A percentile compares a stretch with the other conserved stretches of the same genome.
phyloP scores from a whole-genome alignment of 2,888 invertebrate species.

The Cryptops parisi region DNA sequence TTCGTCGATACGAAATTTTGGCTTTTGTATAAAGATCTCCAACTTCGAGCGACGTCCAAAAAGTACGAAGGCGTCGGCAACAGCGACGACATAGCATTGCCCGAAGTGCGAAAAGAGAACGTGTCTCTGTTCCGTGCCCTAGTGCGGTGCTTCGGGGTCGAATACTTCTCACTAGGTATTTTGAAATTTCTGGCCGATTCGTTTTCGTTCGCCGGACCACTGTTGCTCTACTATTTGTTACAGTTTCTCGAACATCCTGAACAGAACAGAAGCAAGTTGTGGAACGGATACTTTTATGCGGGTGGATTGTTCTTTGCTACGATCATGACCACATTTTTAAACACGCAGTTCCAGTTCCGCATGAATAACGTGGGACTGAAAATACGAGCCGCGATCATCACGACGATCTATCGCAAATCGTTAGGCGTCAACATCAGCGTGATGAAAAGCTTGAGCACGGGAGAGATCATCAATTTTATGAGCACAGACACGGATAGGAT shows the following conservation, averaged over 20 bases:
- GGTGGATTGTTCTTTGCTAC: constrained; percentile 48
- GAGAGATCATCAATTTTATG: constrained; percentile 92
- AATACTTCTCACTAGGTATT: constrained; percentile 71
- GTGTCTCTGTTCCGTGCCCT: constrained; percentile 47
- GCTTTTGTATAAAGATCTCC: constrained; percentile 27
- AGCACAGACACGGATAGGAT: constrained; percentile 92
- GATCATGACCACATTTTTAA: constrained; percentile 58
- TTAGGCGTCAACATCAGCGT: constrained; percentile 36
- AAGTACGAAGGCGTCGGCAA: constrained; percentile 19
- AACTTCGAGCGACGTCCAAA: constrained; percentile 17
- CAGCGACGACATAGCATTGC: constrained; percentile 8
- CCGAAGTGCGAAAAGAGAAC: neutral
- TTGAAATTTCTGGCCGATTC: constrained; percentile 68
- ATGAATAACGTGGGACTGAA: constrained; percentile 71
- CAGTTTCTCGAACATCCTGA: constrained; percentile 56
- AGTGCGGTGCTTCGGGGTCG: constrained; percentile 58
- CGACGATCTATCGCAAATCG: constrained; percentile 61
- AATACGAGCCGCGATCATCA: constrained; percentile 70
- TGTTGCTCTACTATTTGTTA: constrained; percentile 69
- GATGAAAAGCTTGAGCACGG: constrained; percentile 43
- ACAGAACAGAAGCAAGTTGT: constrained; percentile 38
- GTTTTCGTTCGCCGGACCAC: constrained; percentile 73
- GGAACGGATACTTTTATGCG: constrained; percentile 38
- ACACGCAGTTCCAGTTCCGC: constrained; percentile 76
- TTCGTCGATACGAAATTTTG: constrained; percentile 45